A percentile compares a stretch with the other conserved stretches of the same genome.
Conservation (phyloP, 2,113 vertebrate genomes). For the Hypocryptadius cinnamomeus region DNA sequence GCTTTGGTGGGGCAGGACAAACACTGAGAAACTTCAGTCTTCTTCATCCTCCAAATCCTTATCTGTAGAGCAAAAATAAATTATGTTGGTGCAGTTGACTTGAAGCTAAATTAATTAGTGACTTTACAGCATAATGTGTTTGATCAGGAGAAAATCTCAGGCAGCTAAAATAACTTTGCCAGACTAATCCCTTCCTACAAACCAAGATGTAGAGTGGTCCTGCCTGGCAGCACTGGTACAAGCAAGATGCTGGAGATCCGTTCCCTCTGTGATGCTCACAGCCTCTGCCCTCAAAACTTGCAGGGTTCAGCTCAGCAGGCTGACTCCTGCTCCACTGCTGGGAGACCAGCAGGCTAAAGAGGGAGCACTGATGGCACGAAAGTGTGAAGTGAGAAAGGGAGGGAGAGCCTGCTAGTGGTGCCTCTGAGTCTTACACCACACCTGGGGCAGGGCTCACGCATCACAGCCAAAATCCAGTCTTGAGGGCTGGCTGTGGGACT, state of each 20-base stretch:
- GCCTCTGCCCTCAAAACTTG: not conserved
- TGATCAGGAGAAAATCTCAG: not conserved
- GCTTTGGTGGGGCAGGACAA: not conserved
- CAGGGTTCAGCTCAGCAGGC: not conserved
- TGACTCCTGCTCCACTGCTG: not conserved
- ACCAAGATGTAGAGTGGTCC: not conserved
- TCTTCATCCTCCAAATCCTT: not conserved
- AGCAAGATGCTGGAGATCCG: not conserved
- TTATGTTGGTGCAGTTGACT: not conserved
- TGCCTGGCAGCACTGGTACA: not conserved
- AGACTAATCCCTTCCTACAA: not conserved
- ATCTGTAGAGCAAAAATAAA: not conserved
- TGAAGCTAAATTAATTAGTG: not conserved
- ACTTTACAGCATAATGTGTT: not conserved
- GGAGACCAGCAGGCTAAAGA: not conserved
- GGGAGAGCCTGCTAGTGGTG: fast-evolving
- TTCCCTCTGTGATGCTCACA: not conserved
- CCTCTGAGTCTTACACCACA: not conserved
- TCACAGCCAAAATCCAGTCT: not conserved
- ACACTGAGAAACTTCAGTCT: not conserved
- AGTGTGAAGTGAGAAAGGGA: not conserved
- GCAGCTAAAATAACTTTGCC: not conserved
- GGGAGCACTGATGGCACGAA: not conserved
- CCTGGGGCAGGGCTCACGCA: not conserved
- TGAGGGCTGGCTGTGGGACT: fast-evolving